These are phyloP conservation scores for Acleris holmiana DNA, from an alignment of 2,888 invertebrate genomes.

Conservation along the genomic window DNA sequence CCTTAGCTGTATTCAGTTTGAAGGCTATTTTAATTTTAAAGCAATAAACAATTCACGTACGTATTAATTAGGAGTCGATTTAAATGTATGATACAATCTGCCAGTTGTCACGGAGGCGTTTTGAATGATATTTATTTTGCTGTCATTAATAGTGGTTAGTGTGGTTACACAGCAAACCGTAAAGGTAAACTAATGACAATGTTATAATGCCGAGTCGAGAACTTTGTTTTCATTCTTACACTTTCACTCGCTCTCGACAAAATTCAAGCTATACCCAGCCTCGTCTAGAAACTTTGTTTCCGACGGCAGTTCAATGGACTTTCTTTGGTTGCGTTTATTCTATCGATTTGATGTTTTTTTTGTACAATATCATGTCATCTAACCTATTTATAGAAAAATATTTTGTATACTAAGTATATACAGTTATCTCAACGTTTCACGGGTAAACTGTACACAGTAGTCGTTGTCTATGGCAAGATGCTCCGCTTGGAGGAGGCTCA, in stretches of 20 bases:
- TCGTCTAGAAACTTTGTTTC: slow-evolving; percentile 58
- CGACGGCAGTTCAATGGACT: slow-evolving; percentile 46
- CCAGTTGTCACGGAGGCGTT: neutral
- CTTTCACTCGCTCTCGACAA: slow-evolving; percentile 43
- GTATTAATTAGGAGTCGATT: slow-evolving; percentile 15
- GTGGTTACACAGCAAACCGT: slow-evolving; percentile 17
- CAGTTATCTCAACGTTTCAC: neutral
- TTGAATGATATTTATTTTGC: slow-evolving; percentile 39
- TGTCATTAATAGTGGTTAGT: slow-evolving; percentile 35
- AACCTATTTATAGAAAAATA: neutral
- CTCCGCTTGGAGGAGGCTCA: slow-evolving; percentile 42
- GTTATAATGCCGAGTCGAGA: slow-evolving; percentile 39
- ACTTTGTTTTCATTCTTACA: slow-evolving; percentile 54
- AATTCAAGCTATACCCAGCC: slow-evolving; percentile 46
- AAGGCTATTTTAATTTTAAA: slow-evolving; percentile 5
- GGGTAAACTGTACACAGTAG: neutral
- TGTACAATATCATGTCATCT: slow-evolving; percentile 1
- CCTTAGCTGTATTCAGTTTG: slow-evolving; percentile 14
- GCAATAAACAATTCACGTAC: slow-evolving; percentile 4
- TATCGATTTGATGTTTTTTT: slow-evolving; percentile 6
- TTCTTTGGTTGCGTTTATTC: slow-evolving; percentile 55
- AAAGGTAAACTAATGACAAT: slow-evolving; percentile 2
- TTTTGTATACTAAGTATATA: slow-evolving; percentile 16
- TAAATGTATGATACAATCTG: slow-evolving; percentile 1
- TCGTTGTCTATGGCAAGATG: slow-evolving; percentile 29